phyloP scores from a whole-genome alignment of 2,888 invertebrate genomes.

The Baccha elongata region DNA sequence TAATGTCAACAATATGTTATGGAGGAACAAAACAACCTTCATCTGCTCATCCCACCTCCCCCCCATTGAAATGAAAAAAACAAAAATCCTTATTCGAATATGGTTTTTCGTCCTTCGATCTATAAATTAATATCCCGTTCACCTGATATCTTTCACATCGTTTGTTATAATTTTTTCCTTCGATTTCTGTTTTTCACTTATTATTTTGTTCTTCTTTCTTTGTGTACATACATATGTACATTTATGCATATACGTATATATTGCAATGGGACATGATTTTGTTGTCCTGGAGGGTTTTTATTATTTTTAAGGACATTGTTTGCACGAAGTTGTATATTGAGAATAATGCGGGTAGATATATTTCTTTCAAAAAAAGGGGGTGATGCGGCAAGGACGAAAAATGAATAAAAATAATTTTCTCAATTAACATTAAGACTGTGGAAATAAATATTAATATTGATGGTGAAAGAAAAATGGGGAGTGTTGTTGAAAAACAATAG shows the following conservation, averaged over 20 bases:
- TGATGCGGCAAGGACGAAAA: conserved; percentile 18
- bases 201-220: conserved; percentile 19
- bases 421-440: conserved; percentile 32
- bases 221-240: too few relatives aligned
- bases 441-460: conserved; percentile 61
- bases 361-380: neutral
- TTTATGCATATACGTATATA: too few relatives aligned
- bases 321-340: conserved; percentile 55
- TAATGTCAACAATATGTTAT: conserved; percentile 68
- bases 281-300: conserved; percentile 36
- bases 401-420: conserved; percentile 27
- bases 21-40: conserved; percentile 35
- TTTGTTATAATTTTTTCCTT: conserved; percentile 47
- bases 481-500: conserved; percentile 16
- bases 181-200: conserved; percentile 6
- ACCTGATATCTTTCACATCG: conserved; percentile 74
- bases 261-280: conserved; percentile 58
- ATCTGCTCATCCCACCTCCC: neutral
- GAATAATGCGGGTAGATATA: conserved; percentile 60
- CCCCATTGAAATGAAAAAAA: neutral
- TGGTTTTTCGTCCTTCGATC: conserved; percentile 44
- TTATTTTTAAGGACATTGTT: conserved; percentile 51
- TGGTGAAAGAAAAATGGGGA: neutral
- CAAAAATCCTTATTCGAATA: conserved; percentile 7
- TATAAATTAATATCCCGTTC: conserved; percentile 71